These are phyloP conservation scores for Andrena hattorfiana DNA, from an alignment of 2,888 invertebrate species.

Conservation along the genomic window DNA sequence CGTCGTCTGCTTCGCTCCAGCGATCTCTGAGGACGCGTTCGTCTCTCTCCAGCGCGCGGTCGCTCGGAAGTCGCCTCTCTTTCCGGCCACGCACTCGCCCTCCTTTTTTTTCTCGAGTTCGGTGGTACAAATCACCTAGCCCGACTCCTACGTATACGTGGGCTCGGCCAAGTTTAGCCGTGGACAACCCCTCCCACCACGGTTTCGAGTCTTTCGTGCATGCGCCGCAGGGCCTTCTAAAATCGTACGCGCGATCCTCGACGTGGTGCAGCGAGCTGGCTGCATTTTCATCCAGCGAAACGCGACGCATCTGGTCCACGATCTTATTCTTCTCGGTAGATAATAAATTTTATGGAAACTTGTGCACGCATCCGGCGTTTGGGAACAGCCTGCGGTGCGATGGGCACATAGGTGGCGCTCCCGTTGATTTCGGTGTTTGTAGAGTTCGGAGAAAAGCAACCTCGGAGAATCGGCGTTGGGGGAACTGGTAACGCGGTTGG, in stretches of 20 bases:
- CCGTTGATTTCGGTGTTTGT: too few species aligned
- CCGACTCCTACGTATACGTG: conserved; percentile 42
- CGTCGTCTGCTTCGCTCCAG: conserved; percentile 15
- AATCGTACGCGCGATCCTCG: conserved; percentile 31
- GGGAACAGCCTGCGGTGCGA: too few species aligned
- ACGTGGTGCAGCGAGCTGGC: conserved; percentile 1
- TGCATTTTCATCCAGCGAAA: conserved; percentile 3
- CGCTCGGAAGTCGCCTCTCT: conserved; percentile 13
- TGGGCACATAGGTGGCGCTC: too few species aligned
- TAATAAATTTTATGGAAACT: too few species aligned
- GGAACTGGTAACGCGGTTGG: too few species aligned
- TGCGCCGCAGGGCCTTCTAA: conserved; percentile 36
- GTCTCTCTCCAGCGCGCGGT: not conserved
- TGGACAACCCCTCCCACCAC: conserved; percentile 25
- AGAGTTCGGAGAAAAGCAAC: too few species aligned
- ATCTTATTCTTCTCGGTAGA: not conserved
- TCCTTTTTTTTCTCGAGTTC: conserved; percentile 36
- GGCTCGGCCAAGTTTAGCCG: conserved; percentile 65
- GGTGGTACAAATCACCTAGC: conserved; percentile 49
- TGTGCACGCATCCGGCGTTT: too few species aligned
- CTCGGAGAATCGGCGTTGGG: too few species aligned
- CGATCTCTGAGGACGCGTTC: not conserved
- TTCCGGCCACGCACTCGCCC: conserved; percentile 3
- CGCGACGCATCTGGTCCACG: not conserved
- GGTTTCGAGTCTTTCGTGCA: conserved; percentile 16